These are phyloP conservation scores for Hiodon tergisus DNA, from an alignment of 2,113 vertebrate genomes.

Conservation along the genomic window DNA sequence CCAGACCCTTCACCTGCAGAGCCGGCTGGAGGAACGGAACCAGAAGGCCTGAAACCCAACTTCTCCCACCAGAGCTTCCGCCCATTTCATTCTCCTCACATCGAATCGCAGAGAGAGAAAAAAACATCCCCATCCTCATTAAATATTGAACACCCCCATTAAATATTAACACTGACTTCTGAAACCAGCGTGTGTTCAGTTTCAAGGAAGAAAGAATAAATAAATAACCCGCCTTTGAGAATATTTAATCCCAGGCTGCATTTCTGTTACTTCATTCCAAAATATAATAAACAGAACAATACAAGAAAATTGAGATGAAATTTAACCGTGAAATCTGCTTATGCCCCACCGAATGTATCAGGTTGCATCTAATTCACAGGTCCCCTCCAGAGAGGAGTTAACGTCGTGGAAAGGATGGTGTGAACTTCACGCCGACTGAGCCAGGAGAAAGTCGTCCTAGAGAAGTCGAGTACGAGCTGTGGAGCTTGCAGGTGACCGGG, in stretches of 20 bases:
- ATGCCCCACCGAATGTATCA: too few species aligned
- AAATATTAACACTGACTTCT: constrained; percentile 37
- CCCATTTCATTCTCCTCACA: background rate
- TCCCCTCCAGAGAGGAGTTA: too few species aligned
- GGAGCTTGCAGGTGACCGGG: too few species aligned
- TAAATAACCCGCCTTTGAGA: background rate
- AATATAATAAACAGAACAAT: too few species aligned
- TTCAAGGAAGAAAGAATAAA: background rate
- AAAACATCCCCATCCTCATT: constrained; percentile 30
- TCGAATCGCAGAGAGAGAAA: constrained; percentile 9
- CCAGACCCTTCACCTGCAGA: constrained; percentile 56
- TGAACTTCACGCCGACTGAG: too few species aligned
- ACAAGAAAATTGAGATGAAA: too few species aligned
- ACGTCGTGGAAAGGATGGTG: too few species aligned
- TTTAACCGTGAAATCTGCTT: too few species aligned
- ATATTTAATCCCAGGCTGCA: background rate
- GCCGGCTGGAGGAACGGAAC: constrained; percentile 54
- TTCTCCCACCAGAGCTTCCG: background rate
- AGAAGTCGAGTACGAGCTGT: too few species aligned
- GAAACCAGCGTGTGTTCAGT: background rate
- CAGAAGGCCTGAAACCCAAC: background rate
- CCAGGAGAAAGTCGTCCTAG: too few species aligned
- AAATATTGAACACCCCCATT: constrained; percentile 37
- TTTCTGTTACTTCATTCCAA: too few species aligned
- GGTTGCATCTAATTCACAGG: too few species aligned